A percentile compares a stretch with the other conserved stretches of the same genome.
Conservation (phyloP, 2,888 invertebrate species). For the Melieria crassipennis region DNA sequence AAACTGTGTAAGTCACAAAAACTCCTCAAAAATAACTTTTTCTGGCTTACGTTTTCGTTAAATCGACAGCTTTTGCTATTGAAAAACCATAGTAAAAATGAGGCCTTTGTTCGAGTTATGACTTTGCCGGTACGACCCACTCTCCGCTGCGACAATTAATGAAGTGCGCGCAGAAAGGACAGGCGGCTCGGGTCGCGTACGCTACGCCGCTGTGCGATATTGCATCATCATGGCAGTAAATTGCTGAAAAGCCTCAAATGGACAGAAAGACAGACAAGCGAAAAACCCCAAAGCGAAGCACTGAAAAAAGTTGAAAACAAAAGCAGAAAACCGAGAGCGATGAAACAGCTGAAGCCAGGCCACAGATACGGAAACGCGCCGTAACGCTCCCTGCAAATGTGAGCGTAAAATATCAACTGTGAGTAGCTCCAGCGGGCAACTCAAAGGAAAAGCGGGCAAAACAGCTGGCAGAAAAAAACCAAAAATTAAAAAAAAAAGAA, state of each 20-base stretch:
- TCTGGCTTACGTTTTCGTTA: too few species aligned
- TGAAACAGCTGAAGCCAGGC: background rate
- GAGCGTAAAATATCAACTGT: background rate
- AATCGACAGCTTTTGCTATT: too few species aligned
- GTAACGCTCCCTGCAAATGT: background rate
- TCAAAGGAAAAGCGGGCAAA: slow-evolving; percentile 3
- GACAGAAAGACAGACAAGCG: background rate
- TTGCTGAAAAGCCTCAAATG: slow-evolving; percentile 6
- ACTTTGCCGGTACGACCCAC: too few species aligned
- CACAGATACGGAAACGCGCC: background rate
- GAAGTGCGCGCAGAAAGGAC: too few species aligned
- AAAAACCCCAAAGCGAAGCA: background rate
- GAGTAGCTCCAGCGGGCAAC: background rate
- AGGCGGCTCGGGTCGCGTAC: too few species aligned
- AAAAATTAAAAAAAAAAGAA: background rate
- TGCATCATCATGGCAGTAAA: slow-evolving; percentile 28
- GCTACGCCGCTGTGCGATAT: slow-evolving; percentile 3
- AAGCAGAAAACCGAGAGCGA: slow-evolving; percentile 5
- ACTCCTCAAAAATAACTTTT: too few species aligned
- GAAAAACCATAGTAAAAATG: too few species aligned
- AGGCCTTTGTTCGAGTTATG: too few species aligned
- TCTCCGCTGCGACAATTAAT: too few species aligned
- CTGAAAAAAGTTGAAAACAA: background rate
- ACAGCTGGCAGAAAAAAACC: background rate
- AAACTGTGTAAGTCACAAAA: too few species aligned